These are phyloP conservation scores for Melanotaenia pygmaea DNA, from an alignment of 2,797 vertebrate genomes.

Conservation along the genomic window DNA sequence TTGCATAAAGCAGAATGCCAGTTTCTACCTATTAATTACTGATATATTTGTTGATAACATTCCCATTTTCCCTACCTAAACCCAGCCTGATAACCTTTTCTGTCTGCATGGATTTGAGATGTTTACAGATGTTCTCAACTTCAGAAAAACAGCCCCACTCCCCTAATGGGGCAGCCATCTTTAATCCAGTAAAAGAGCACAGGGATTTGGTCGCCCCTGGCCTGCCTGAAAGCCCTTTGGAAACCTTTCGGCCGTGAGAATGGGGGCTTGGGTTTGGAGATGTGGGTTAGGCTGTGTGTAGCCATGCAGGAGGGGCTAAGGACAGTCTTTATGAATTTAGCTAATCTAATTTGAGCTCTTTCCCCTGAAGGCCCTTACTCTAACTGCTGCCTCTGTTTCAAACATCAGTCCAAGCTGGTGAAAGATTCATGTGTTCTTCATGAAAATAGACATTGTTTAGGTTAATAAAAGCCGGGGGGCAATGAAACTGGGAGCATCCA, in stretches of 20 bases:
- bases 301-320: conserved; percentile 74
- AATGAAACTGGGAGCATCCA: conserved; percentile 33
- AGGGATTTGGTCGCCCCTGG: conserved; percentile 77
- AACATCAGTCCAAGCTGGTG: conserved; percentile 65
- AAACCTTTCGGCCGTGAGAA: conserved; percentile 81
- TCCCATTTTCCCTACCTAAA: conserved; percentile 31
- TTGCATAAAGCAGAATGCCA: neutral
- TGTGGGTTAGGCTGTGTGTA: conserved; percentile 74
- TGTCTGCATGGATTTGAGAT: conserved; percentile 60
- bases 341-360: conserved; percentile 84
- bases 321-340: conserved; percentile 83
- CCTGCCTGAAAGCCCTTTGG: conserved; percentile 77
- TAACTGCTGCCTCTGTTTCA: conserved; percentile 62
- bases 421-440: conserved; percentile 67
- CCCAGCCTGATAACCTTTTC: conserved; percentile 40
- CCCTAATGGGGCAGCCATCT: conserved; percentile 64
- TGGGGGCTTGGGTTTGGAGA: conserved; percentile 70
- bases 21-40: conserved; percentile 15
- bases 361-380: conserved; percentile 65
- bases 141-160: conserved; percentile 58
- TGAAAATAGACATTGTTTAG: conserved; percentile 74
- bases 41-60: conserved; percentile 3
- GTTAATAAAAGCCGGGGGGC: conserved; percentile 61
- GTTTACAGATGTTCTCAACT: conserved; percentile 78
- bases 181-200: conserved; percentile 80